Base-by-base conservation (phyloP, 2,113 vertebrate genomes). In the Peromyscus polionotus region DNA sequence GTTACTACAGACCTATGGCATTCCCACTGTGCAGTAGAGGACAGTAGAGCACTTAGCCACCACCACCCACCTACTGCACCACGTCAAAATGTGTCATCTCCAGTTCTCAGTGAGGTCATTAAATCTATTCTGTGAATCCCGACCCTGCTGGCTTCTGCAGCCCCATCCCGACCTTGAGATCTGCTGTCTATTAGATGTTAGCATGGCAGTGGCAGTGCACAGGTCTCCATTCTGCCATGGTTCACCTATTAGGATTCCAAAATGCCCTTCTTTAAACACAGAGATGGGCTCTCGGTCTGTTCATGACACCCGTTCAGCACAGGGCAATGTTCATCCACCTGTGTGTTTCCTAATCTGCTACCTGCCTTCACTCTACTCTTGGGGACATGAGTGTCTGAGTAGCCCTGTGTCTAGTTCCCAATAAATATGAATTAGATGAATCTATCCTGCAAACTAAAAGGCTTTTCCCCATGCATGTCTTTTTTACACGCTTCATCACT, bases 401-500 rank as follows among this genome's bases (percentile, higher is more conserved):
- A 80, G 57, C 36, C 4, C 5, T 22, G 45, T 57, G 77, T 24
- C 48, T 39, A 67, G 42, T 31, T 70, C 61, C 85, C 48, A 51
- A 65, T 24, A 54, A 45, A 36, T 33, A 70, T 13, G 51, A 45
- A 88, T 39, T 61, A 72, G 19, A 73, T 59, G 16, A n/a, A 42
- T 57, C 14, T 17, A 20, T 59, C 51, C 48, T 86, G 77, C 24
- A 83, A 48, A 75, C 11, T 61, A 59, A 88, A 86, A 59, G n/a
- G 31, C 3, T 57, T 81, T 45, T 26, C 12, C 26, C 14, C 7
- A 19, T 48, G 13, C 24, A 14, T 81, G n/a, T 5, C 45, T 76
- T 95, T 84, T 72, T 45, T 75, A 31, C 57, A 83, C 1, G 93
- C n/a, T 76, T 96, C 14, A 80, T 39, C 85, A 79, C 26, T 92